phyloP scores from a whole-genome alignment of 2,888 invertebrate genomes.

The Aphodius granarius region DNA sequence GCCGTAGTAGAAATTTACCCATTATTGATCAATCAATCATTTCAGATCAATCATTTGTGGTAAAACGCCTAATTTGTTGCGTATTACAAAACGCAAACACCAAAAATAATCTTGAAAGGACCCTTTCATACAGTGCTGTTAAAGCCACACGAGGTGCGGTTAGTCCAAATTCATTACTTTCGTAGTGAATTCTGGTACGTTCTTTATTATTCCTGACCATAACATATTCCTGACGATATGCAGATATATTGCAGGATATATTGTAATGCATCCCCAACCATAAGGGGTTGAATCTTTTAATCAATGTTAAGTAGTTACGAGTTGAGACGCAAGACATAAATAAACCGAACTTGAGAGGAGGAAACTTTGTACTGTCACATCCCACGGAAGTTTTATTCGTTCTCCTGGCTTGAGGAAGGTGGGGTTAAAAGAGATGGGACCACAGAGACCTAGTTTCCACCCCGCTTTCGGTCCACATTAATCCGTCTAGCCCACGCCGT shows the following conservation, averaged over 20 bases:
- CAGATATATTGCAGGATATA: background rate
- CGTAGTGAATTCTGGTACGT: no score
- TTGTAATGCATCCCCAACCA: background rate
- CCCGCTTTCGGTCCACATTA: background rate
- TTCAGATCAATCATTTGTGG: background rate
- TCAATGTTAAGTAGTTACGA: background rate
- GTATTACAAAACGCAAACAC: background rate
- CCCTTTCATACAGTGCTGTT: no score
- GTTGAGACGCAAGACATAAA: background rate
- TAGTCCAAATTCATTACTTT: no score
- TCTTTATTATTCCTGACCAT: no score
- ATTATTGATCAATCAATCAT: background rate
- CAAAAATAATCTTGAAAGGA: no score
- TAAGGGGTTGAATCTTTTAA: background rate
- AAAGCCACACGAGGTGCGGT: no score
- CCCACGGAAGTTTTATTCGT: background rate
- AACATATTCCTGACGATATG: no score
- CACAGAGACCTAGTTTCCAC: background rate
- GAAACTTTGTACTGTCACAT: background rate
- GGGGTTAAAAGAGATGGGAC: background rate
- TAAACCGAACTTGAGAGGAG: background rate
- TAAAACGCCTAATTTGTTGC: background rate
- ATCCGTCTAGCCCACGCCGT: background rate
- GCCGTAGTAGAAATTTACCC: background rate
- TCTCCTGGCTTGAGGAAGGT: background rate